Conservation (phyloP, 2,113 vertebrate genomes). For the Myiozetetes cayanensis region DNA sequence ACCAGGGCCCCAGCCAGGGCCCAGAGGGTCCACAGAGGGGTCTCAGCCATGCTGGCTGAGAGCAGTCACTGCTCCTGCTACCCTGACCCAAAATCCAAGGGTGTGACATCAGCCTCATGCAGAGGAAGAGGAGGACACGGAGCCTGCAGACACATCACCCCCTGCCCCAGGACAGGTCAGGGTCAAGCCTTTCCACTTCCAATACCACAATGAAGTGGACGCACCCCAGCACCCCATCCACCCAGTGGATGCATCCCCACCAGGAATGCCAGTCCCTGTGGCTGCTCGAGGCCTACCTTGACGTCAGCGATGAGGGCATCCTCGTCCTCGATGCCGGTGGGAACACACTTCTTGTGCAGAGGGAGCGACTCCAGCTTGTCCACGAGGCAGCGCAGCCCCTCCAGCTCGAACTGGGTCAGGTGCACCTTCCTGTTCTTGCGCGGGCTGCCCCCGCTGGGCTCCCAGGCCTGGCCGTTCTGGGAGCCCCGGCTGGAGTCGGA, state of each 20-base stretch:
- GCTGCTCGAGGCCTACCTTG: constrained; percentile 67
- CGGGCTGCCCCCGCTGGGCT: constrained; percentile 63
- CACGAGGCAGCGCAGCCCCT: constrained; percentile 91
- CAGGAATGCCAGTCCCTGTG: rapidly evolving
- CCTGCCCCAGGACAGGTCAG: not conserved
- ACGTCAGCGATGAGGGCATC: constrained; percentile 87
- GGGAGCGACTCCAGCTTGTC: constrained; percentile 93
- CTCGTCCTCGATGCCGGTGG: constrained; percentile 87
- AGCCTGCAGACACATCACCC: not conserved
- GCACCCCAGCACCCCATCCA: not conserved
- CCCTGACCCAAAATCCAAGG: not conserved
- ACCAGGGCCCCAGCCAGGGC: not conserved
- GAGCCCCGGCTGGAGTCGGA: constrained; percentile 74
- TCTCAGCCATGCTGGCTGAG: not conserved
- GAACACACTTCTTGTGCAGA: constrained; percentile 91
- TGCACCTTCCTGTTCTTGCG: constrained; percentile 75
- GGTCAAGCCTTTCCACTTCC: not conserved
- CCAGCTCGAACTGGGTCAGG: constrained; percentile 91
- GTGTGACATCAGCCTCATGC: rapidly evolving
- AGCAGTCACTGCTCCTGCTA: not conserved
- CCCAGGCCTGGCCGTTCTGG: constrained; percentile 78
- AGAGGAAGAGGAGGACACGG: not conserved
- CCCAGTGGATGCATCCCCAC: no score
- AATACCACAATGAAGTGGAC: rapidly evolving
- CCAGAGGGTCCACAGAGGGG: not conserved